Evolutionary conservation across 1,140 invertebrate species (phyloP), one percentile per base, ranked within the genome.

Genomic region (Argopecten irradians): DNA sequence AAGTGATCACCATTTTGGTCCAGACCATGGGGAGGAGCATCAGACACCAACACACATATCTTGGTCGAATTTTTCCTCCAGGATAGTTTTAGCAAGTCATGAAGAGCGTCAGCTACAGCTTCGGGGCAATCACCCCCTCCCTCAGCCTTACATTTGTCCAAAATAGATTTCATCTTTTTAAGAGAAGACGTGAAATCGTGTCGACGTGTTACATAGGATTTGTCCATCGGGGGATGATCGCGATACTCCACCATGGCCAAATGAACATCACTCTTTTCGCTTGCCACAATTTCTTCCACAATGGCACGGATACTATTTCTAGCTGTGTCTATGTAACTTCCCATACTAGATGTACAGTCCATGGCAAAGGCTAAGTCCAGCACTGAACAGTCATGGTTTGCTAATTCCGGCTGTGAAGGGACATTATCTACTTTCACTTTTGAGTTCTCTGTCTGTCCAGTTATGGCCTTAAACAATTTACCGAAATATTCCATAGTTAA

Each of bases 301-400:
- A 95, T 95, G 43, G 86, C 90, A 33, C 91, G 89, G 39, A 95
- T 93, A 87, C 93, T 94, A 13, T 92, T 36, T 34, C 87, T 46
- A 22, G 92, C 94, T 33, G 92, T 89, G 13, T 89, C 22, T 32
- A 95, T 95, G 87, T 94, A 95, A 13, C 90, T 90, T 0, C 91
- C 91, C 94, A 95, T 95, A 84, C 93, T 94, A 7, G 92, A 91
- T 0, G 94, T 94, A 89, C 93, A 93, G 89, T 95, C 93, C 93
- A 95, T 93, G 41, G 92, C 93, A 88, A 95, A 95, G 7, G 93
- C 94, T 34, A 95, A 88, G 86, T 95, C 94, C 82, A 95, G 89
- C 16, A 91, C 41, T 8, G 88, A 86, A 39, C 89, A 88, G 41
- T 93, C 92, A 88, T 93, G 92, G 82, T 89, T 89, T 34, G 90